phyloP scores from a whole-genome alignment of 2,888 invertebrate genomes.

The Amphiduros pacificus region DNA sequence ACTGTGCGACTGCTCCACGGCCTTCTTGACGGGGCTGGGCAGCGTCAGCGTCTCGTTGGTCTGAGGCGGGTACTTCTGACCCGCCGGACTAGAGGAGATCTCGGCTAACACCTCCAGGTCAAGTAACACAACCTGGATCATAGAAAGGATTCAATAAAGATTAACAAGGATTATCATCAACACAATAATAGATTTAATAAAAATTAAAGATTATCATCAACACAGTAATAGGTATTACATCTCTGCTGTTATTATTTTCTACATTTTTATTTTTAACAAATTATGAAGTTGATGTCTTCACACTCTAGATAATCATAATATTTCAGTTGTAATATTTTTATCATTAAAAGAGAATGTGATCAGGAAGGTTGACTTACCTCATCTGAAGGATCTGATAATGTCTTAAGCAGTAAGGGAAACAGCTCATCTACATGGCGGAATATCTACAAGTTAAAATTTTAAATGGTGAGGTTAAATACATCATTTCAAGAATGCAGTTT shows the following conservation, averaged over 20 bases:
- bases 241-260: too few relatives aligned
- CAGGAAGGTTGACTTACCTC: constrained; percentile 68
- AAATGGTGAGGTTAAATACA: not conserved
- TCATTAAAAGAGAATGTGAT: too few relatives aligned
- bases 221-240: too few relatives aligned
- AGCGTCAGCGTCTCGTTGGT: constrained; percentile 3
- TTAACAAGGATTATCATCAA: not conserved
- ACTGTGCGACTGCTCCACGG: constrained; percentile 23
- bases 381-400: constrained; percentile 87
- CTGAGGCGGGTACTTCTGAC: constrained; percentile 19
- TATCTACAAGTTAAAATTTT: constrained; percentile 55
- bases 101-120: constrained; percentile 86
- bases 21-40: constrained; percentile 18
- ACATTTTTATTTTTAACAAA: too few relatives aligned
- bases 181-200: constrained; percentile 1
- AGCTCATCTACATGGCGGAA: constrained; percentile 64
- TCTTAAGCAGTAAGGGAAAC: constrained; percentile 74
- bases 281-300: too few relatives aligned
- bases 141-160: not conserved
- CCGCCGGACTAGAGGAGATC: constrained; percentile 62
- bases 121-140: constrained; percentile 80
- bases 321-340: too few relatives aligned
- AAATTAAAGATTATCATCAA: constrained; percentile 5
- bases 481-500: too few relatives aligned
- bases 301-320: too few relatives aligned